Conservation (phyloP, 2,888 invertebrate genomes). For the Eumerus sabulonum region DNA sequence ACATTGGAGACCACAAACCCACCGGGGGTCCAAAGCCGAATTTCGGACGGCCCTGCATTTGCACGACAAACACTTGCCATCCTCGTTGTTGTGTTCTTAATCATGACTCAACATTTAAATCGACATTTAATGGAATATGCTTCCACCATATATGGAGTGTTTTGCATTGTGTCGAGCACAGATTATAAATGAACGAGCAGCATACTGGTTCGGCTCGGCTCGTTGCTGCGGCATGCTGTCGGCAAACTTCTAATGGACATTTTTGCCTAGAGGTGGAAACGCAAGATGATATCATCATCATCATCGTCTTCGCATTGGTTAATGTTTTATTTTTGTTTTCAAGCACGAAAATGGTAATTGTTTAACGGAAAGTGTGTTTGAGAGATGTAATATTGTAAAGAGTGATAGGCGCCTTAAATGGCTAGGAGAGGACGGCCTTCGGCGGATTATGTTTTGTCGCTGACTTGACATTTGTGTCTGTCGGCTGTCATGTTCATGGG, state of each 20-base stretch:
- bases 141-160: conserved; percentile 63
- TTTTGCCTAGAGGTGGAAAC: conserved; percentile 40
- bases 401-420: conserved; percentile 29
- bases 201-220: neutral
- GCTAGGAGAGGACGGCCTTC: conserved; percentile 34
- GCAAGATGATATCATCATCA: conserved; percentile 64
- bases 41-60: no score
- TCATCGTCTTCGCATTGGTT: conserved; percentile 29
- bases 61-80: no score
- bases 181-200: conserved; percentile 58
- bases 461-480: conserved; percentile 9
- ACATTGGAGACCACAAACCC: neutral
- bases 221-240: conserved; percentile 23
- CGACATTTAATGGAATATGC: conserved; percentile 67
- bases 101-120: conserved; percentile 63
- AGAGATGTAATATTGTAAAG: conserved; percentile 14
- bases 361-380: conserved; percentile 55
- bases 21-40: neutral
- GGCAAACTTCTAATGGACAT: conserved; percentile 57
- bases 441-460: conserved; percentile 11
- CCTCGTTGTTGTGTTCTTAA: conserved; percentile 14
- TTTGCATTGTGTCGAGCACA: conserved; percentile 62
- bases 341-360: conserved; percentile 58
- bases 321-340: conserved; percentile 15
- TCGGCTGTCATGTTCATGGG: conserved; percentile 8